Evolutionary conservation across 2,888 invertebrate genomes (phyloP), one percentile per base, ranked within the genome.

Genomic region (Helicoverpa assulta): DNA sequence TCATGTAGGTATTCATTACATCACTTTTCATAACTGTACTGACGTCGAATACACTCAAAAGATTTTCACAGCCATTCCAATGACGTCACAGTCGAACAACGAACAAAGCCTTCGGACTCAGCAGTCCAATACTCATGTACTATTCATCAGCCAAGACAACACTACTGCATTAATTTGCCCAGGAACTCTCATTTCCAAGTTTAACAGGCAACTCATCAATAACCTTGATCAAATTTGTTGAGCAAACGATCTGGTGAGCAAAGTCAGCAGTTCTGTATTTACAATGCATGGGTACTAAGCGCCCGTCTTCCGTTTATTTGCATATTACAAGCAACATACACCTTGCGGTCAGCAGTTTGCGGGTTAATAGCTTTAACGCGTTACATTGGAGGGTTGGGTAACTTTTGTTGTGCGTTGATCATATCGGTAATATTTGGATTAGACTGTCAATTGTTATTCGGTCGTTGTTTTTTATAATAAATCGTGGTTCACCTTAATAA

Each of bases 221-320:
- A 86, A 85, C 76, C 83, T 77, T 79, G 83, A 85, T 83, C 82
- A 86, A 88, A 89, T 86, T 87, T 84, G 83, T 85, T 80, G 79
- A 78, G 81, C 74, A 78, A 86, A 81, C 84, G 79, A 83, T 83
- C 79, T 83, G 66, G 70, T 81, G 82, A 67, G 69, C 81, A 72
- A 73, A 85, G 84, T 84, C 78, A 56, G 80, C 65, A 60, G 55
- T 33, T 10, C 60, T 62, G 58, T 79, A 84, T 80, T 82, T 80
- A 78, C 80, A 79, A 82, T 78, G 82, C 81, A 84, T 64, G 62
- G 70, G 56, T 56, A 57, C 76, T 81, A 75, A 80, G 68, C 74
- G 61, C 59, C 67, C 59, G 60, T 52, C 53, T 63, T 58, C 79
- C 67, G 55, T 70, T 79, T 74, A 83, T 86, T 86, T 82, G 78